These are phyloP conservation scores for Diaphora mendica DNA, from an alignment of 2,888 invertebrate genomes.

Conservation along the genomic window DNA sequence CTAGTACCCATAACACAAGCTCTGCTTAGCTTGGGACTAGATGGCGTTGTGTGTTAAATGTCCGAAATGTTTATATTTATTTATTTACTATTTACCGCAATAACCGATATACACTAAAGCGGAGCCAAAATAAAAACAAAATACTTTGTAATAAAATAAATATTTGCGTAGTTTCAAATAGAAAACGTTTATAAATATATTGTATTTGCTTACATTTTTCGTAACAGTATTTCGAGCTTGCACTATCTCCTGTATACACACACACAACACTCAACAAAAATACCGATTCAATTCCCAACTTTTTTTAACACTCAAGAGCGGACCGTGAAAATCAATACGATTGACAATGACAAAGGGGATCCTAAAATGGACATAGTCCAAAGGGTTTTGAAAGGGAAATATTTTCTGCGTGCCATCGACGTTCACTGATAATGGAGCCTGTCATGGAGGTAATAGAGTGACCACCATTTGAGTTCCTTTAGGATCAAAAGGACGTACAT, in stretches of 20 bases:
- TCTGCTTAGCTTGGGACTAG: too few relatives aligned
- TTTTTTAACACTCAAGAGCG: conserved; percentile 32
- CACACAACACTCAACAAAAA: conserved; percentile 14
- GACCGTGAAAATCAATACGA: conserved; percentile 60
- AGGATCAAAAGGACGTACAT: conserved; percentile 12
- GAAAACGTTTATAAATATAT: background rate
- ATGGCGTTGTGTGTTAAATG: too few relatives aligned
- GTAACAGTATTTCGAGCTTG: background rate
- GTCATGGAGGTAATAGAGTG: conserved; percentile 50
- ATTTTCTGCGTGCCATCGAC: conserved; percentile 61
- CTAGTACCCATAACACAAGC: too few relatives aligned
- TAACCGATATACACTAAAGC: too few relatives aligned
- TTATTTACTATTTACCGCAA: too few relatives aligned
- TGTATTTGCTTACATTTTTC: background rate
- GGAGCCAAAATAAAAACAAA: too few relatives aligned
- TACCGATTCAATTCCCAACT: conserved; percentile 20
- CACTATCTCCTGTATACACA: conserved; percentile 1
- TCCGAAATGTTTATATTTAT: too few relatives aligned
- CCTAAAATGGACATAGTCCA: conserved; percentile 48
- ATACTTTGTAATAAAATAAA: background rate
- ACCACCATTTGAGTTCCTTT: conserved; percentile 45
- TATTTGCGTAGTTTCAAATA: background rate
- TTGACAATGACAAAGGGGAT: conserved; percentile 60
- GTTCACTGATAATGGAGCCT: conserved; percentile 68
- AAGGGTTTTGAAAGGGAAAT: conserved; percentile 60